These are phyloP conservation scores for Stenodema calcarata DNA, from an alignment of 2,888 invertebrate species.

Conservation along the genomic window DNA sequence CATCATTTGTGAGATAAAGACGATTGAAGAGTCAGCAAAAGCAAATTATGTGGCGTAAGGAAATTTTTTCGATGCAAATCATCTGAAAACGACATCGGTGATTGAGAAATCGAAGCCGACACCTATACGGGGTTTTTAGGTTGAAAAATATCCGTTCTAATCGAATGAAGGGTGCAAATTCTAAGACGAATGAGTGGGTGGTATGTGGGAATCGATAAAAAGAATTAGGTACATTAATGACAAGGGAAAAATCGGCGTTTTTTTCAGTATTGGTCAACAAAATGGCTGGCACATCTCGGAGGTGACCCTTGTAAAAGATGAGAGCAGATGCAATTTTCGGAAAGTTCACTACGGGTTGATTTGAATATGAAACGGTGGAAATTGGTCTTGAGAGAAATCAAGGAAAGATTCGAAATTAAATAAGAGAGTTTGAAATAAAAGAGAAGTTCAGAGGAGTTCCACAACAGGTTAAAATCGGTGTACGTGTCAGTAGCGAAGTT, in stretches of 20 bases:
- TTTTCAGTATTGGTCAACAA: background rate
- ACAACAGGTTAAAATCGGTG: background rate
- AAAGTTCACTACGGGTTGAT: background rate
- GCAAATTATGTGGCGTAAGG: background rate
- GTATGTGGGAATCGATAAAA: background rate
- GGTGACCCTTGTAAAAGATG: background rate
- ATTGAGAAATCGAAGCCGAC: background rate
- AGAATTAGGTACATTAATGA: background rate
- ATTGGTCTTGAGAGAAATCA: background rate
- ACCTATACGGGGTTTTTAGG: background rate
- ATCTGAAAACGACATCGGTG: background rate
- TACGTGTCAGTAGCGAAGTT: background rate
- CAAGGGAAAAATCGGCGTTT: background rate
- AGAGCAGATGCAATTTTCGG: background rate
- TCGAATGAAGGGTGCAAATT: background rate
- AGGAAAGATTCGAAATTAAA: background rate
- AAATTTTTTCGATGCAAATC: background rate
- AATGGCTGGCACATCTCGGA: slow-evolving; percentile 16
- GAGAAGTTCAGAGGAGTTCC: background rate
- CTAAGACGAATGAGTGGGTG: background rate
- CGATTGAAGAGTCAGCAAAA: background rate
- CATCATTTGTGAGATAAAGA: background rate
- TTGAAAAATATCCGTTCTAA: background rate
- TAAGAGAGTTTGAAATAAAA: background rate
- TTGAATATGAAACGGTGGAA: background rate